Conservation (phyloP, 2,888 invertebrate species). For the Ochlodes sylvanus region DNA sequence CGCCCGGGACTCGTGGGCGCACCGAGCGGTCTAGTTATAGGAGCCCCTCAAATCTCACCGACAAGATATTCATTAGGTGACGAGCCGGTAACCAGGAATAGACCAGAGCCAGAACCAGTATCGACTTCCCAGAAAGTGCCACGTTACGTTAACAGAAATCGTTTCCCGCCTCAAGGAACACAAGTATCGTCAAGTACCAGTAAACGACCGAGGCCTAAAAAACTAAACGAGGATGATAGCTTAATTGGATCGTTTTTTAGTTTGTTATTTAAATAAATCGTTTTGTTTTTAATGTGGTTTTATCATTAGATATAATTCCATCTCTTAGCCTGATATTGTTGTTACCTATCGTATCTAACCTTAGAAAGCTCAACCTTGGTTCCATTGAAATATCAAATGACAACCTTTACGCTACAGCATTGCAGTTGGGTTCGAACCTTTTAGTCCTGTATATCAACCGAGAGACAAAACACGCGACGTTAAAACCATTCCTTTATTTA, state of each 20-base stretch:
- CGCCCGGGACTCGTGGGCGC: conserved; percentile 68
- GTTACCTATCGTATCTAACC: conserved; percentile 31
- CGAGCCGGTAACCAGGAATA: not conserved
- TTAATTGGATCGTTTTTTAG: conserved; percentile 73
- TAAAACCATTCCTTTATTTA: not conserved
- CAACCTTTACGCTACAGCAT: conserved; percentile 38
- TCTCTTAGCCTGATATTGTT: not conserved
- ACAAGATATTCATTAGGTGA: conserved; percentile 40
- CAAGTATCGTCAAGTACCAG: conserved; percentile 38
- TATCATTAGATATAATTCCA: not conserved
- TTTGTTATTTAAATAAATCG: conserved; percentile 68
- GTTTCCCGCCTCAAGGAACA: conserved; percentile 45
- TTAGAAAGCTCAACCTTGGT: conserved; percentile 43
- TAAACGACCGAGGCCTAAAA: conserved; percentile 50
- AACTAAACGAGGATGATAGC: conserved; percentile 51
- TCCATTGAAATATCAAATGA: conserved; percentile 42
- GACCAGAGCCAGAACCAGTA: conserved; percentile 39
- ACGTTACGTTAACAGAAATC: conserved; percentile 38
- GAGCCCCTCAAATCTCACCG: conserved; percentile 60
- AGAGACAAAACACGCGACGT: conserved; percentile 30
- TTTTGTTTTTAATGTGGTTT: conserved; percentile 26
- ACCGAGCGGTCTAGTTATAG: conserved; percentile 63
- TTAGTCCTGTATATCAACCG: conserved; percentile 26
- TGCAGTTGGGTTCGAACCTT: conserved; percentile 21
- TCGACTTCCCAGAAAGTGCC: conserved; percentile 41